A percentile compares a stretch with the other conserved stretches of the same genome.
These are phyloP conservation scores for Microctonus aethiopoides DNA, from an alignment of 2,888 invertebrate species.

Conservation along the genomic window DNA sequence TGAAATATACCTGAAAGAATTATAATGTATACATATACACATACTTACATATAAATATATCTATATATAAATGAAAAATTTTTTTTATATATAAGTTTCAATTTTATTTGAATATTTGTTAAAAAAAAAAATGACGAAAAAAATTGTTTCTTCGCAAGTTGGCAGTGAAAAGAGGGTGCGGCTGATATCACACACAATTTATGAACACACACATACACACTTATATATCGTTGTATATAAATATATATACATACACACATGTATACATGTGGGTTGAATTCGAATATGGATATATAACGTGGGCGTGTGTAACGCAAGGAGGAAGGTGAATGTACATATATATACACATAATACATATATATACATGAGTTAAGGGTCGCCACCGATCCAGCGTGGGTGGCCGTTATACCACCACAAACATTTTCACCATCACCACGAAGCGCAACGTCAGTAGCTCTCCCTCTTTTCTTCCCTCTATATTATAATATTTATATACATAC, in stretches of 20 bases:
- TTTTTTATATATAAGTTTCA: too few species aligned
- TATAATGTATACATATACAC: too few species aligned
- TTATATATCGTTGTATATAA: too few species aligned
- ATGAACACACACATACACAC: constrained; percentile 20
- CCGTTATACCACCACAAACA: constrained; percentile 43
- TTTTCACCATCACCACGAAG: constrained; percentile 17
- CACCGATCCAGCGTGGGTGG: constrained; percentile 63
- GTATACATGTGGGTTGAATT: background rate
- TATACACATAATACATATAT: background rate
- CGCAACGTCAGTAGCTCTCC: constrained; percentile 33
- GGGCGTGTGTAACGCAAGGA: constrained; percentile 23
- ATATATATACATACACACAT: too few species aligned
- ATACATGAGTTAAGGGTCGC: constrained; percentile 41
- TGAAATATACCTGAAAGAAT: too few species aligned
- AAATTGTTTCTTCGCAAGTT: constrained; percentile 1
- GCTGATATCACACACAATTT: constrained; percentile 3
- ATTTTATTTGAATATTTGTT: background rate
- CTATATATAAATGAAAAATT: too few species aligned
- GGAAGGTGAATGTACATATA: background rate
- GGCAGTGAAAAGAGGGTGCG: background rate
- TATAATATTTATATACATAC: too few species aligned
- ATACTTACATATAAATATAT: too few species aligned
- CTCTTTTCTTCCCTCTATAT: constrained; percentile 28
- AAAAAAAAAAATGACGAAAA: background rate
- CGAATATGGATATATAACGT: background rate